These are phyloP conservation scores for Esperia sulphurella DNA, from an alignment of 2,888 invertebrate species.

Conservation along the genomic window DNA sequence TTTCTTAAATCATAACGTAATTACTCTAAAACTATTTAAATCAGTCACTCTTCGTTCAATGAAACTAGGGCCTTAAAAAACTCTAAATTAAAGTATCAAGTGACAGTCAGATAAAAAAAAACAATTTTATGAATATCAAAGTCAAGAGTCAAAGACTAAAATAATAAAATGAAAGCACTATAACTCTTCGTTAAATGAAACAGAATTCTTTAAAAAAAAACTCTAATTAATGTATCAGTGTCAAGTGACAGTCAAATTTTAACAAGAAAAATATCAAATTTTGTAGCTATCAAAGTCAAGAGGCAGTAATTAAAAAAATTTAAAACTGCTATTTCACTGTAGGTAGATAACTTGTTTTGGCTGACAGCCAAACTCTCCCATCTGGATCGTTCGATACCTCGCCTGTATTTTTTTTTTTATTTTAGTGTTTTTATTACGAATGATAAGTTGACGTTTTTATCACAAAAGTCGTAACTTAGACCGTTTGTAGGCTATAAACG, in stretches of 20 bases:
- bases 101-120: no score
- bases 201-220: not conserved
- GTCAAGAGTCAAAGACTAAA: no score
- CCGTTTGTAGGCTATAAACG: constrained; percentile 2
- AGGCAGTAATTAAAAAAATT: constrained; percentile 70
- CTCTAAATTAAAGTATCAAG: no score
- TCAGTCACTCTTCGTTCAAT: no score
- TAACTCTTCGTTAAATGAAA: not conserved
- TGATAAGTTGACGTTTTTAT: constrained; percentile 11
- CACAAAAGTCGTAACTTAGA: constrained; percentile 1
- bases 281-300: constrained; percentile 44
- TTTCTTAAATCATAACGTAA: no score
- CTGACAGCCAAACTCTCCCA: constrained; percentile 51
- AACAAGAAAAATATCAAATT: no score
- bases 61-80: no score
- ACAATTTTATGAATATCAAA: no score
- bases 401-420: constrained; percentile 4
- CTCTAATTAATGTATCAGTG: constrained; percentile 7
- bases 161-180: not conserved
- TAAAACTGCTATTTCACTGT: constrained; percentile 54
- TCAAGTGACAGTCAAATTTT: constrained; percentile 2
- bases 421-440: constrained; percentile 11
- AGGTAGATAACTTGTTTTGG: constrained; percentile 63
- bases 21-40: no score
- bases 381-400: constrained; percentile 48